Evolutionary conservation across 2,888 invertebrate genomes (phyloP).

Genomic region (Loripinus fragilis): DNA sequence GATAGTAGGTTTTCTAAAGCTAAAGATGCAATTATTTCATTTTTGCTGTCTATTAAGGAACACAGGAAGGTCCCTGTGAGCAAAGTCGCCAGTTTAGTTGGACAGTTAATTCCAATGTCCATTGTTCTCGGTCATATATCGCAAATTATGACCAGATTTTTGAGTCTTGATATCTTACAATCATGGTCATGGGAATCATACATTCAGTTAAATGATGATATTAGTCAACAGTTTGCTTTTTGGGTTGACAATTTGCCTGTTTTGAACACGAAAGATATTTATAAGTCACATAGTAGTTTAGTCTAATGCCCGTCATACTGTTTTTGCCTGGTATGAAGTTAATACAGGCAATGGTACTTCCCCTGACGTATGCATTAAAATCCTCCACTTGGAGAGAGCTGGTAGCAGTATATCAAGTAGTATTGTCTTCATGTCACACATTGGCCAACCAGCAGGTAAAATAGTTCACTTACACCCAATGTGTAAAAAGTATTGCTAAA

Average conservation of each 20-base stretch:
- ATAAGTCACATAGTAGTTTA: constrained; percentile 32
- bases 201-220: constrained; percentile 22
- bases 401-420: constrained; percentile 33
- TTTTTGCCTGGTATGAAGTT: constrained; percentile 41
- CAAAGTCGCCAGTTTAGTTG: constrained; percentile 42
- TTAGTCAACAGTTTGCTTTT: constrained; percentile 26
- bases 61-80: constrained; percentile 33
- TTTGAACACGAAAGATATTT: constrained; percentile 32
- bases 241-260: constrained; percentile 23
- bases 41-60: neutral
- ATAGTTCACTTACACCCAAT: constrained; percentile 35
- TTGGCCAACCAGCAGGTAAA: constrained; percentile 37
- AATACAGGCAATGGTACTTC: constrained; percentile 29
- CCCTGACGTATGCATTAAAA: constrained; percentile 44
- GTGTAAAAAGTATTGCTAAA: constrained; percentile 52
- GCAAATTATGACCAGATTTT: constrained; percentile 43
- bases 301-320: constrained; percentile 41
- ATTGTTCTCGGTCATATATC: constrained; percentile 41
- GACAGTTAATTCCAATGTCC: constrained; percentile 43
- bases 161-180: constrained; percentile 28
- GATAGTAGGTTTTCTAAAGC: constrained; percentile 22
- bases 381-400: constrained; percentile 57
- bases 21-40: neutral
- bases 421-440: constrained; percentile 34
- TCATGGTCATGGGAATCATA: constrained; percentile 30